A percentile compares a stretch with the other conserved stretches of the same genome.
Conservation (phyloP, 2,113 vertebrate genomes). For the Channa maculata region DNA sequence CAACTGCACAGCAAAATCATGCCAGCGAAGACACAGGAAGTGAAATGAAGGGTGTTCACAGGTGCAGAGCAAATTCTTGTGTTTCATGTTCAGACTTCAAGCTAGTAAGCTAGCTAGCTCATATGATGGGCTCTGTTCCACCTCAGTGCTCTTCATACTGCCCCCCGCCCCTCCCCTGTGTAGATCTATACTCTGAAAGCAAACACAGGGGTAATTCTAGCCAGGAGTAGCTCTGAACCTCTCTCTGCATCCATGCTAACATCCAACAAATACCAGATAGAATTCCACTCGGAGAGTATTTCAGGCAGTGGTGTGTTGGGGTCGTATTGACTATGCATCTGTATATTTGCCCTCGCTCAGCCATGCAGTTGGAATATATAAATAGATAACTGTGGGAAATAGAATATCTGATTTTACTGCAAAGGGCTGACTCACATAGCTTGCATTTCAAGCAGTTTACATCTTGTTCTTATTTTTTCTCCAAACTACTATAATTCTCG, state of each 20-base stretch:
- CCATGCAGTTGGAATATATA: conserved; percentile 74
- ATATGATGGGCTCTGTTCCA: conserved; percentile 67
- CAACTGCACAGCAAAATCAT: background rate
- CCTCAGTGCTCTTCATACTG: conserved; percentile 49
- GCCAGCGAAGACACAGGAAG: conserved; percentile 11
- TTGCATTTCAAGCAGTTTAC: conserved; percentile 56
- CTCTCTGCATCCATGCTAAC: conserved; percentile 65
- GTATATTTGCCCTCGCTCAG: conserved; percentile 68
- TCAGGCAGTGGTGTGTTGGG: conserved; percentile 52
- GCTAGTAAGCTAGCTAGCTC: conserved; percentile 35
- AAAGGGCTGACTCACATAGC: conserved; percentile 56
- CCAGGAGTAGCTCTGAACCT: conserved; percentile 61
- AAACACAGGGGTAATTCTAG: conserved; percentile 77
- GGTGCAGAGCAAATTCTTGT: conserved; percentile 47
- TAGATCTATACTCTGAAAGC: conserved; percentile 70
- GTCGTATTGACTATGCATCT: conserved; percentile 78
- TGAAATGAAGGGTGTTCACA: conserved; percentile 47
- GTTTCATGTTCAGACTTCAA: conserved; percentile 29
- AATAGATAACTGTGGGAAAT: conserved; percentile 80
- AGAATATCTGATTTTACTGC: conserved; percentile 73
- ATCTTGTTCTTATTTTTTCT: background rate
- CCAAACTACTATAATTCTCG: conserved; percentile 12
- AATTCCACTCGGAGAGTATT: conserved; percentile 70
- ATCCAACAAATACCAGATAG: conserved; percentile 78
- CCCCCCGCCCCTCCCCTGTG: conserved; percentile 9